Percentiles rank a stretch among this genome's conserved stretches.
These are phyloP conservation scores for Andinoacara biseriatus DNA, from an alignment of 2,113 vertebrate species.

Conservation along the genomic window DNA sequence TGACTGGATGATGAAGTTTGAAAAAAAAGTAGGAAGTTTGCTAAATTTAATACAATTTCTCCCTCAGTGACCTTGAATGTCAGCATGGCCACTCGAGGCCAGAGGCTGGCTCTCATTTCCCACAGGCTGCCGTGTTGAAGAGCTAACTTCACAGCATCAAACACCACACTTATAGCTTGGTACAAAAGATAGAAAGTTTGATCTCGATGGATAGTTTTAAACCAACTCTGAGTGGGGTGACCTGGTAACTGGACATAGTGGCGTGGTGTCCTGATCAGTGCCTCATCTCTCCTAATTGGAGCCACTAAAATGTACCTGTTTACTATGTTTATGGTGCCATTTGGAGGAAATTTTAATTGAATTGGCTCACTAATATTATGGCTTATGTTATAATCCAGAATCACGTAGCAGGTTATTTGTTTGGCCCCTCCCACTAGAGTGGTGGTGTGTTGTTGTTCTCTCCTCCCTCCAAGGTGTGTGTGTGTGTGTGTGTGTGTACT, in stretches of 20 bases:
- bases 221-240: background rate
- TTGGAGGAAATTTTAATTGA: background rate
- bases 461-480: no score
- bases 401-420: no score
- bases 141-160: background rate
- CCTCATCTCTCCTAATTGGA: background rate
- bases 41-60: background rate
- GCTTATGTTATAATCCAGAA: background rate
- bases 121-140: no score
- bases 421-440: no score
- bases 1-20: background rate
- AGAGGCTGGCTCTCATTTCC: no score
- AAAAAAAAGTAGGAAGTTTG: rapidly evolving
- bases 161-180: background rate
- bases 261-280: background rate
- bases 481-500: no score
- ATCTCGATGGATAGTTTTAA: background rate
- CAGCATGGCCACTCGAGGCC: no score
- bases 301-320: background rate
- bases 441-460: no score
- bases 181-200: background rate
- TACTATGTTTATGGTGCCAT: background rate
- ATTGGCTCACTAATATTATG: background rate
- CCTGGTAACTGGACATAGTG: background rate
- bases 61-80: background rate